Base-by-base conservation (phyloP, 2,888 invertebrate genomes). In the Cataglyphis rosenhaueri region DNA sequence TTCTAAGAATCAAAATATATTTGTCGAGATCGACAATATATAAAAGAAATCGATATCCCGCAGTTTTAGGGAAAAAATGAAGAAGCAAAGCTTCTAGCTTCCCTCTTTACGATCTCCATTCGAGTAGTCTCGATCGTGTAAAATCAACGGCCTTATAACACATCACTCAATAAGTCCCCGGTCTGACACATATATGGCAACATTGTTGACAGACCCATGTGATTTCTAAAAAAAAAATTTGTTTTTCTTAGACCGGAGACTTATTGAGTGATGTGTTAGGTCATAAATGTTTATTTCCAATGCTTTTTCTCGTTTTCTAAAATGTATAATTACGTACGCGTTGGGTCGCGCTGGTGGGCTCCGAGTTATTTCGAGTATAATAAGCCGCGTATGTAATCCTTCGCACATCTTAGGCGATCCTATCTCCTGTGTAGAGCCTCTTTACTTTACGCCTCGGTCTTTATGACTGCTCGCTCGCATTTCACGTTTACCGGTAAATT, bases 321-420 rank as follows among this genome's bases (percentile, higher is more conserved):
- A 41, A 57, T 41, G 70, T n/a, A 52, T 76, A 76, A 68, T 71
- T 57, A 78, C 32, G 21, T 71, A 41, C 32, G 25, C 12, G 21
- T 57, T 10, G 12, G 12, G 3, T n/a, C 25, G 68, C 12, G 21
- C 55, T 38, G 32, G 44, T 35, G 29, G 21, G 52, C 55, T 35
- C 10, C 32, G 15, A 32, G 73, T 57, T 78, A 78, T 78, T 71
- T 70, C 73, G 41, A 78, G 41, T 41, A n/a, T n/a, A 70, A 71
- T 55, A 71, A 76, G 55, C 55, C 55, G 48, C 48, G 44, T 52
- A 71, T 18, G 57, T 41, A 44, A 78, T 41, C 29, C 76, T 57
- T 76, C 55, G 55, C 6, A 48, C 29, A 29, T 71, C 35, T 64
- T 25, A 44, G 29, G 12, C 25, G 1, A 52, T n/a, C 29, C 18